These are phyloP conservation scores for Glareola pratincola DNA, from an alignment of 2,113 vertebrate genomes.

Conservation along the genomic window DNA sequence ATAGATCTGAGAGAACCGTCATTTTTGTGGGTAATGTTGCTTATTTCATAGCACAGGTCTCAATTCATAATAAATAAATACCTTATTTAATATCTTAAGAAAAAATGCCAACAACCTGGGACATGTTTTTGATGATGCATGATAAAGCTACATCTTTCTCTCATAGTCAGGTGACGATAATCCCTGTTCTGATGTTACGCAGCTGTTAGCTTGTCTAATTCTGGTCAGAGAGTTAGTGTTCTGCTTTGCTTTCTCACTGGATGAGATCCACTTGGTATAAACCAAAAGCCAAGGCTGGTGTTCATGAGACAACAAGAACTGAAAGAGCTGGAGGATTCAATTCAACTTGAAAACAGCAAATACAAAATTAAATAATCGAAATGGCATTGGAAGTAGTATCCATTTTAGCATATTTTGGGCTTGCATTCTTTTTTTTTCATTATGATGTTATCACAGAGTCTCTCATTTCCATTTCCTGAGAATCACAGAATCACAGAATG, in stretches of 20 bases:
- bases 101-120: background rate
- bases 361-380: background rate
- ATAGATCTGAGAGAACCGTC: background rate
- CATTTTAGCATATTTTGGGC: background rate
- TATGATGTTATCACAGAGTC: background rate
- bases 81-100: background rate
- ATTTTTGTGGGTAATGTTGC: background rate
- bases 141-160: background rate
- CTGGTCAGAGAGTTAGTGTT: background rate
- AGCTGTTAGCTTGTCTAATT: background rate
- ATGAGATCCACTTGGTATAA: background rate
- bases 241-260: background rate
- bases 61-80: background rate
- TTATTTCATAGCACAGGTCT: background rate
- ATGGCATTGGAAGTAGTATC: background rate
- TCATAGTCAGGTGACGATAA: background rate
- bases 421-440: background rate
- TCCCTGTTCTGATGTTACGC: background rate
- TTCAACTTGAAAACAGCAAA: background rate
- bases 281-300: background rate
- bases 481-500: too few species aligned
- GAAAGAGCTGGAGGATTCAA: background rate
- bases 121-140: background rate
- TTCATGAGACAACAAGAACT: background rate
- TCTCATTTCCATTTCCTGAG: background rate